Base-by-base conservation (phyloP, 2,888 invertebrate species). In the Synanthedon andrenaeformis region DNA sequence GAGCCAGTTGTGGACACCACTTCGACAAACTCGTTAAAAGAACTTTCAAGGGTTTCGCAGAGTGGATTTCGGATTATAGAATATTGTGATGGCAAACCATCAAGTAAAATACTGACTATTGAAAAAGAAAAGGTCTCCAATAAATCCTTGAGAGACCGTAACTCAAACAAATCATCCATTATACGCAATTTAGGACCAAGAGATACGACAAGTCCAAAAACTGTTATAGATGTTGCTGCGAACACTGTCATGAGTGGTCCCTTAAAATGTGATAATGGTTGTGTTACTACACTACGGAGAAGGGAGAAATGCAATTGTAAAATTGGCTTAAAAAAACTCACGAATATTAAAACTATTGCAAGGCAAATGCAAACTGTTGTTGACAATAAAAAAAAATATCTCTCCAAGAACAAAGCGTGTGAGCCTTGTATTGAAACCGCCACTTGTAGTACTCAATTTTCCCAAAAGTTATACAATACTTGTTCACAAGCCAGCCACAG, bases 201-300 rank as follows among this genome's bases (percentile, higher is more conserved):
- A 57, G 65, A 75, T 53, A 65, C 5, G 1, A 23, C 54, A 3
- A 41, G 69, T 41, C 41, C 64, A 5, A 66, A 62, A 28, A 74
- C 70, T 53, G 68, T 63, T 8, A 56, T 59, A 35, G 72, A 79
- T 56, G 60, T 54, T 51, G 67, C 65, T 23, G 60, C 69, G 4
- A 82, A 81, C 56, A 81, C 82, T 2, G 48, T 56, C 5, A 55
- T 72, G 4, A 68, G 74, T 51, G 76, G 76, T 4, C 65, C 76
- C 3, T 55, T 74, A 35, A 64, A 53, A 61, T 70, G 67, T 56
- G 72, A 79, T 52, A 73, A 58, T 52, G 60, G 75, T 42, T 76
- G 76, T 56, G 55, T 76, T n/a, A 80, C 80, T 2, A 57, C 64
- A 53, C 63, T 80, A 8, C 72, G 72, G 14, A 74, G 59, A 57